Conservation (phyloP, 2,113 vertebrate genomes). For the Lonchura striata region DNA sequence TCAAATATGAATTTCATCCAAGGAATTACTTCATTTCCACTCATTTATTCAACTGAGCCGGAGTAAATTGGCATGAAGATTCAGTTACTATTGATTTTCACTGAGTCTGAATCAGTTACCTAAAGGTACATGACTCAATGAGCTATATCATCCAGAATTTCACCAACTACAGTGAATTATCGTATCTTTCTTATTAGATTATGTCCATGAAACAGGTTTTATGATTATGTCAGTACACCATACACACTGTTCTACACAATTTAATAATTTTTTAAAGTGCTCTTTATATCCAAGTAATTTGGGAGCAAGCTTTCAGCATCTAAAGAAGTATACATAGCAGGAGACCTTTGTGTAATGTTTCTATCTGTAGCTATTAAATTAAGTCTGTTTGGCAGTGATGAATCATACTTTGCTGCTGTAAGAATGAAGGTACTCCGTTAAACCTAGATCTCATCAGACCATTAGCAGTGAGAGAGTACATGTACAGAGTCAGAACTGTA, state of each 20-base stretch:
- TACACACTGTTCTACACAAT: background rate
- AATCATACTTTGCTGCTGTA: background rate
- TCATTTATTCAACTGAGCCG: background rate
- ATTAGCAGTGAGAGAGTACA: background rate
- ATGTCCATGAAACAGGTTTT: background rate
- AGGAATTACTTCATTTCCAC: slow-evolving; percentile 15
- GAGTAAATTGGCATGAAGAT: slow-evolving; percentile 15
- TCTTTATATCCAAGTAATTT: background rate
- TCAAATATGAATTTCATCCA: background rate
- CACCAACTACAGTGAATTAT: background rate
- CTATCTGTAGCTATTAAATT: background rate
- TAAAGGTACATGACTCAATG: background rate
- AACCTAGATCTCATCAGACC: background rate
- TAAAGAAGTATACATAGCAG: background rate
- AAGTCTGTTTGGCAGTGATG: background rate
- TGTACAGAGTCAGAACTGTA: background rate
- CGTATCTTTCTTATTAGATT: slow-evolving; percentile 28
- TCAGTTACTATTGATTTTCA: slow-evolving; percentile 56
- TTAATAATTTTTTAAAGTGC: slow-evolving; percentile 43
- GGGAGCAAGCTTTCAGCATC: background rate
- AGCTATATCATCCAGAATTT: slow-evolving; percentile 28
- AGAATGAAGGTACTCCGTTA: background rate
- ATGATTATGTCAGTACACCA: background rate
- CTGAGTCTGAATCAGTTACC: background rate
- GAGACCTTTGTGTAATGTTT: background rate